A percentile compares a stretch with the other conserved stretches of the same genome.
These are phyloP conservation scores for Solenopsis invicta DNA, from an alignment of 1,140 invertebrate genomes.

Conservation along the genomic window DNA sequence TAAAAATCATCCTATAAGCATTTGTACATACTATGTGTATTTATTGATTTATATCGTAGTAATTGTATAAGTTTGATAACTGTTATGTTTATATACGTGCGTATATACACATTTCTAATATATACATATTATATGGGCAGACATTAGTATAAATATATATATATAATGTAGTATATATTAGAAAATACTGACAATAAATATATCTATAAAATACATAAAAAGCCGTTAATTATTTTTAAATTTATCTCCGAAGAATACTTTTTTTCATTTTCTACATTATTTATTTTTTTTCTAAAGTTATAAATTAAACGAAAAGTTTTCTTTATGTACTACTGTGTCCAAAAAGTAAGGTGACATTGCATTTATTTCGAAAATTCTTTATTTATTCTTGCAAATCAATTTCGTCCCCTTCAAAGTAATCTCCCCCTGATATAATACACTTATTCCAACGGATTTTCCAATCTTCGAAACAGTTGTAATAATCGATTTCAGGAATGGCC, in stretches of 20 bases:
- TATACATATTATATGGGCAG: constrained; percentile 33
- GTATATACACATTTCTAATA: constrained; percentile 37
- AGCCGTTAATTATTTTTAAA: not conserved
- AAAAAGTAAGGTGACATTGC: no score
- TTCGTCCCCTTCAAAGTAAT: no score
- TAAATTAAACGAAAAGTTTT: not conserved
- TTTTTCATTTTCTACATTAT: not conserved
- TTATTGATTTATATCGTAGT: constrained; percentile 74
- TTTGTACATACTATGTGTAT: constrained; percentile 80
- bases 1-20: constrained; percentile 6
- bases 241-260: not conserved
- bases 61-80: constrained; percentile 53
- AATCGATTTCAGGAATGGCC: no score
- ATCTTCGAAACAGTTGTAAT: no score
- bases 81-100: constrained; percentile 63
- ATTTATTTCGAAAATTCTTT: no score
- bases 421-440: no score
- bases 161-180: constrained; percentile 50
- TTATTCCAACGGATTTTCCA: no score
- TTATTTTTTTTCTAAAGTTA: not conserved
- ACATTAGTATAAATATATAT: not conserved
- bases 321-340: no score
- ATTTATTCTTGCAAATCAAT: no score
- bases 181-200: constrained; percentile 70
- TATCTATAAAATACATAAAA: constrained; percentile 22